phyloP scores from a whole-genome alignment of 2,113 vertebrate species.

The Solenodon paradoxus region DNA sequence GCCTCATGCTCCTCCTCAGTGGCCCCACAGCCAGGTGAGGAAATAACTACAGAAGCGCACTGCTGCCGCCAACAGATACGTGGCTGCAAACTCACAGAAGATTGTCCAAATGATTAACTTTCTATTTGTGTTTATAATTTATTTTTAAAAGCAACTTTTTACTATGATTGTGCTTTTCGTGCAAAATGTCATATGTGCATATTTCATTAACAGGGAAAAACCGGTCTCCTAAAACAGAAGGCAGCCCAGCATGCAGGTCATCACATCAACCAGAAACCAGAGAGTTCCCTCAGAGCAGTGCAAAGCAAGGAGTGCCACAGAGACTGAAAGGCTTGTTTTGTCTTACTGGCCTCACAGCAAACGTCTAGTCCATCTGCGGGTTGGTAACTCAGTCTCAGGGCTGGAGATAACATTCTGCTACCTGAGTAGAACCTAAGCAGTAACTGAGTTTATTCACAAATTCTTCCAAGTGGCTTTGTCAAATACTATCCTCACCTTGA shows the following conservation, averaged over 20 bases:
- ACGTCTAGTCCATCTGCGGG: not conserved
- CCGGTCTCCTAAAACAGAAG: not conserved
- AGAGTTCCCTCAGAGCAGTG: not conserved
- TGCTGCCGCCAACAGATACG: not conserved
- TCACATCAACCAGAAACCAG: not conserved
- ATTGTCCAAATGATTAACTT: not conserved
- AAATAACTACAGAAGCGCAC: not conserved
- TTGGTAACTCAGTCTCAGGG: not conserved
- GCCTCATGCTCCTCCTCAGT: not conserved
- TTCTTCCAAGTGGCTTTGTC: not conserved
- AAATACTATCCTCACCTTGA: not conserved
- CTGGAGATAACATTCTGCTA: not conserved
- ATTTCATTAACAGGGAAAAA: not conserved
- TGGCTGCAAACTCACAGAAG: not conserved
- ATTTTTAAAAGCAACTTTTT: conserved; percentile 4
- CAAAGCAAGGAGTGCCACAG: not conserved
- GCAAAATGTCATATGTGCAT: not conserved
- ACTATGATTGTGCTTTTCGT: not conserved
- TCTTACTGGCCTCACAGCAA: not conserved
- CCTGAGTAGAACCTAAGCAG: not conserved
- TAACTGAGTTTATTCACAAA: not conserved
- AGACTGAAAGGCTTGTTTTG: not conserved
- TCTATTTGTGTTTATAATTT: not conserved
- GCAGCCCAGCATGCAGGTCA: not conserved
- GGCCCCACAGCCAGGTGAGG: not conserved